Evolutionary conservation across 2,888 invertebrate species (phyloP), one percentile per base, ranked within the genome.

Genomic region (Melieria picta): DNA sequence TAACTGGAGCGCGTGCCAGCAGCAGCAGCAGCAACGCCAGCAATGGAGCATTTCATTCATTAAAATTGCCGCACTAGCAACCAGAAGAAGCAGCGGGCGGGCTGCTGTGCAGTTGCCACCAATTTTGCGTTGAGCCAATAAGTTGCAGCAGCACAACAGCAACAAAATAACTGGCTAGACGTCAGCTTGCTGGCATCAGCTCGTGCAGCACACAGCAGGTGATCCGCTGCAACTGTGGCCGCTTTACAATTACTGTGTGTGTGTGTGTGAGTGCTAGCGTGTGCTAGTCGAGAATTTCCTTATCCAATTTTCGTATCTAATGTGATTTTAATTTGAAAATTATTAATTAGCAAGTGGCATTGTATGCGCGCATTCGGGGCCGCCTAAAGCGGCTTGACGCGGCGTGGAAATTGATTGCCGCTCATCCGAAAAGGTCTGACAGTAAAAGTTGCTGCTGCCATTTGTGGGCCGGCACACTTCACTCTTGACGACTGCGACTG

Each of bases 251-350:
- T n/a, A 6, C 52, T 52, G 52, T 4, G 52, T 52, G 6, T 7
- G 52, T 30, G 30, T 30, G 30, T 30, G 30, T 30, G 30, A 30
- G 30, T 30, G 30, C 30, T 30, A 30, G 30, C 30, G 30, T 30
- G 30, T 30, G 30, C 30, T 13, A 48, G 48, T 58, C 30, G 52
- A 64, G 72, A 67, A 70, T 70, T 72, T 70, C 74, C 63, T 69
- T 66, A 66, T 69, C 68, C 70, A 70, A 70, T 72, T 72, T 69
- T 66, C 69, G 69, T 71, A 66, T 71, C 72, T 72, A 68, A 75
- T 75, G 72, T 61, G 67, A 69, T 69, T 72, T 75, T 75, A 72
- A 72, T 72, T 71, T 71, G 71, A 71, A 75, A 69, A 72, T 74
- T 72, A 66, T 69, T 63, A 63, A 69, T 70, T 73, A 72, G 65